Evolutionary conservation across 1,140 invertebrate genomes (phyloP).

Genomic region (Coelopa frigida): DNA sequence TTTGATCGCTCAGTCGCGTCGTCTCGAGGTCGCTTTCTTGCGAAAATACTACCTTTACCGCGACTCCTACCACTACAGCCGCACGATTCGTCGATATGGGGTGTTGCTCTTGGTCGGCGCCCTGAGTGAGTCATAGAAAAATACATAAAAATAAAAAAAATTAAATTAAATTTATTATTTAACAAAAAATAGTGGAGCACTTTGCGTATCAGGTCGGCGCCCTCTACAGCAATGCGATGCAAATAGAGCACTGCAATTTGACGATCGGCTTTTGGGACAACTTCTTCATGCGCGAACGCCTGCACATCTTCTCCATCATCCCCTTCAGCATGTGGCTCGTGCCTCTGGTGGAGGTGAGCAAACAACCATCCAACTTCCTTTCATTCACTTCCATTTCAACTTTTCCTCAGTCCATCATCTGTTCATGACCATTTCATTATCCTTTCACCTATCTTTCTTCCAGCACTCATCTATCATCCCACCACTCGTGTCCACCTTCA

Average conservation of each 20-base stretch:
- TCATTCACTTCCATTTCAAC: no score
- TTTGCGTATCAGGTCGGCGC: slow-evolving; percentile 31
- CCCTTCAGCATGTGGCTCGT: slow-evolving; percentile 22
- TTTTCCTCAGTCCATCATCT: no score
- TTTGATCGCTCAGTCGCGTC: slow-evolving; percentile 23
- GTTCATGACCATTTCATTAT: no score
- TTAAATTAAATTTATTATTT: no score
- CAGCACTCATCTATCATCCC: no score
- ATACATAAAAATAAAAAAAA: no score
- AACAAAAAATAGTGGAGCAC: slow-evolving; percentile 31
- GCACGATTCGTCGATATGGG: slow-evolving; percentile 22
- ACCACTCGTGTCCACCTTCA: no score
- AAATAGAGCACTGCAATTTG: slow-evolving; percentile 32
- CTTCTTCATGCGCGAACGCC: slow-evolving; percentile 31
- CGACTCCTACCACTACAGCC: slow-evolving; percentile 20
- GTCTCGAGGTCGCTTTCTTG: slow-evolving; percentile 25
- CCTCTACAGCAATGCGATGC: slow-evolving; percentile 31
- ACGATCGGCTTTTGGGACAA: slow-evolving; percentile 34
- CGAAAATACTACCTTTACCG: slow-evolving; percentile 23
- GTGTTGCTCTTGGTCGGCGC: slow-evolving; percentile 18
- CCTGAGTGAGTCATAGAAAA: slow-evolving; percentile 17
- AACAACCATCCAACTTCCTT: no score
- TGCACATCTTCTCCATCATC: slow-evolving; percentile 30
- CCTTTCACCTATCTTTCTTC: no score
- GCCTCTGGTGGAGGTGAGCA: slow-evolving; percentile 24